Conservation (phyloP, 2,888 invertebrate genomes). For the Azorinus chamasolen region DNA sequence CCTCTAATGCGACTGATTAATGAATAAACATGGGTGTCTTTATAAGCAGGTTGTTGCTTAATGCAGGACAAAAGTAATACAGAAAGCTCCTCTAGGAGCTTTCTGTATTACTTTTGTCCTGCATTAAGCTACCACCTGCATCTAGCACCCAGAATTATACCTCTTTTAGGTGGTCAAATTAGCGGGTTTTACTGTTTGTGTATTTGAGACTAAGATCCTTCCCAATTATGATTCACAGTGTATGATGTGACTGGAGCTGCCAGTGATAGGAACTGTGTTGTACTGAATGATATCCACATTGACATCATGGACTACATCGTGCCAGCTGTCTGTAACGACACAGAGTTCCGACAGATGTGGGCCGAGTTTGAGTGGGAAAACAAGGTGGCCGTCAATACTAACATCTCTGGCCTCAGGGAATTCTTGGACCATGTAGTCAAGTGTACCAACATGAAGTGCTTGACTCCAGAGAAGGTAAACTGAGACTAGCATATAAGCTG, state of each 20-base stretch:
- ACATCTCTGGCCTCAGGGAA: conserved; percentile 95
- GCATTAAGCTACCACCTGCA: too few species aligned
- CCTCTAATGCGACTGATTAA: too few species aligned
- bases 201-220: too few species aligned
- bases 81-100: too few species aligned
- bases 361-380: conserved; percentile 99
- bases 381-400: conserved; percentile 97
- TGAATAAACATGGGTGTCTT: too few species aligned
- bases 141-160: too few species aligned
- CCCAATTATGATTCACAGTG: conserved; percentile 89
- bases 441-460: conserved; percentile 99
- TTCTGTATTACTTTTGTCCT: too few species aligned
- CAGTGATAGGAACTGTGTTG: conserved; percentile 98
- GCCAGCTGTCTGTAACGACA: conserved; percentile 96
- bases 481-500: neutral
- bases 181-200: too few species aligned
- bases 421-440: conserved; percentile 96
- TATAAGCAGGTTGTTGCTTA: too few species aligned
- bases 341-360: conserved; percentile 99
- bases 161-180: too few species aligned
- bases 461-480: conserved; percentile 97
- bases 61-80: too few species aligned
- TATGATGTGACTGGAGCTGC: conserved; percentile 98
- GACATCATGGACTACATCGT: conserved; percentile 97
- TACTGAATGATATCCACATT: conserved; percentile 99